These are phyloP conservation scores for Tetraodon nigroviridis DNA, from an alignment of 2,113 vertebrate species.

Conservation along the genomic window DNA sequence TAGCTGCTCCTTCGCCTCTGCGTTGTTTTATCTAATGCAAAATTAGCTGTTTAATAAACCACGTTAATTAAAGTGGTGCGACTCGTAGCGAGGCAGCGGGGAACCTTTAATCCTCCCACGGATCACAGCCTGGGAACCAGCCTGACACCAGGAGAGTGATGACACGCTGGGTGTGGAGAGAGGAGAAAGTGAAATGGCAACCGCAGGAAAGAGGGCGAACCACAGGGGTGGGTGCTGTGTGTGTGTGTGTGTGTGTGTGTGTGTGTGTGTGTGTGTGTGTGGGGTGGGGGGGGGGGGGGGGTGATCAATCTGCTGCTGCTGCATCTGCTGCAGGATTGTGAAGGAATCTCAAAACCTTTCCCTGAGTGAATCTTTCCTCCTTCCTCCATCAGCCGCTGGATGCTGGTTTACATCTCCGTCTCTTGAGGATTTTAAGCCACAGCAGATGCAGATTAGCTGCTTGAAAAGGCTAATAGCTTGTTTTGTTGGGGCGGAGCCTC, in stretches of 20 bases:
- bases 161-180: background rate
- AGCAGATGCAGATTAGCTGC: no score
- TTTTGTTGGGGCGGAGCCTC: constrained; percentile 22
- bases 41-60: background rate
- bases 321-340: background rate
- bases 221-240: background rate
- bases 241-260: background rate
- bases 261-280: background rate
- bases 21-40: constrained; percentile 1
- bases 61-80: no score
- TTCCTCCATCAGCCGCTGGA: no score
- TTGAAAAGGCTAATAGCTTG: constrained; percentile 1
- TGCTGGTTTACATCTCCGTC: background rate
- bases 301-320: background rate
- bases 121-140: no score
- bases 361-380: background rate
- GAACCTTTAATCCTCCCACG: no score
- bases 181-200: constrained; percentile 1
- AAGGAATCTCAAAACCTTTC: background rate
- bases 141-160: background rate
- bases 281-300: no score
- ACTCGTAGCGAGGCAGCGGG: no score
- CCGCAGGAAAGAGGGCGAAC: constrained; percentile 4
- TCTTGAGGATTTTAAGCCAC: no score
- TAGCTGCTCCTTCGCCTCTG: background rate